phyloP scores from a whole-genome alignment of 2,113 vertebrate species.

The Syngnathus floridae region DNA sequence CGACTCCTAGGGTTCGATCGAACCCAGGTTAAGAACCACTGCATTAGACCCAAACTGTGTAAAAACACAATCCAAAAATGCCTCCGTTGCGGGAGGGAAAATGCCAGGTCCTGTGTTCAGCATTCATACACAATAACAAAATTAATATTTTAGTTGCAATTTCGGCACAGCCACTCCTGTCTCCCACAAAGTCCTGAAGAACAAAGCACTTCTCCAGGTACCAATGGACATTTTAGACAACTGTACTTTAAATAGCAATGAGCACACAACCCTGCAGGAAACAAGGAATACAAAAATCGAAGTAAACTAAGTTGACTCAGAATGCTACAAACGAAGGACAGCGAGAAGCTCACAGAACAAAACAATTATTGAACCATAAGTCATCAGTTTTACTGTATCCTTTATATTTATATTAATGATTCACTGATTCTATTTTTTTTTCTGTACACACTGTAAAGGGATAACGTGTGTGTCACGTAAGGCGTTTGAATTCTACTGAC shows the following conservation, averaged over 20 bases:
- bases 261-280: constrained; percentile 16
- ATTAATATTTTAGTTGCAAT: constrained; percentile 63
- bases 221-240: constrained; percentile 16
- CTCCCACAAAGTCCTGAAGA: constrained; percentile 35
- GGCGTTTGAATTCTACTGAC: constrained; percentile 23
- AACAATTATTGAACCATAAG: neutral
- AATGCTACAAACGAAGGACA: constrained; percentile 13
- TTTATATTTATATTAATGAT: neutral
- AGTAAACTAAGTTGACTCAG: constrained; percentile 20
- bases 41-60: constrained; percentile 32
- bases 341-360: neutral
- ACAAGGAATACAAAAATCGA: neutral
- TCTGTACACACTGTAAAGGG: neutral
- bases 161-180: constrained; percentile 37
- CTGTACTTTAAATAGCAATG: constrained; percentile 41
- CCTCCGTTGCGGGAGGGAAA: constrained; percentile 31
- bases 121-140: constrained; percentile 50
- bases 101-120: constrained; percentile 34
- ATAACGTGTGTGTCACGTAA: constrained; percentile 20
- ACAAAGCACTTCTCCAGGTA: constrained; percentile 42
- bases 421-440: neutral
- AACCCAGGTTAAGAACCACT: too few relatives aligned
- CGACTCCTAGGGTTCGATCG: too few relatives aligned
- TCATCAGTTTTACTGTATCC: neutral
- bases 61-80: constrained; percentile 33